Base-by-base conservation (phyloP, 53 echinoderm and acorn worm species). In the Hippasteria phrygiana region DNA sequence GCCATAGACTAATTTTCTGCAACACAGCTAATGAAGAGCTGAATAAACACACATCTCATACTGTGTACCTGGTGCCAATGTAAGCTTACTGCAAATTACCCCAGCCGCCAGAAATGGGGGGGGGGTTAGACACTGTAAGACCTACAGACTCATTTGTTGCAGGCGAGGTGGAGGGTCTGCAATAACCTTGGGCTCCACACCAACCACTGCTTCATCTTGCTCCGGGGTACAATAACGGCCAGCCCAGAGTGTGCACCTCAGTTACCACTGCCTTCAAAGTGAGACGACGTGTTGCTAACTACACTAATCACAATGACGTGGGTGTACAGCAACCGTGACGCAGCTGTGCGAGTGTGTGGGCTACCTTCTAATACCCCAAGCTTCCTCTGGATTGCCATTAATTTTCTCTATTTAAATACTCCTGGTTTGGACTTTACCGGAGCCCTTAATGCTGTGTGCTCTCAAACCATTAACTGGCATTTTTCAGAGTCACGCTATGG, bases 281-380 rank as follows among this genome's bases (percentile, higher is more conserved):
- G 41, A 27, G 59, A 41, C 77, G 54, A 59, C 59, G 43, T 80
- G 80, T 62, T 80, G 80, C 59, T 59, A n/a, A 36, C 54, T 32
- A 34, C 18, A 9, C 77, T 80, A 80, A 80, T 80, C 80, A 80
- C 45, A 39, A 37, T 78, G 62, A 62, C 42, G 63, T 62, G 5
- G 42, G 11, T 42, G 24, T 40, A 40, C 24, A 4, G 63, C 36
- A n/a, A 75, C 27, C 46, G 27, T 75, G 75, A 36, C 20, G 77
- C 77, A 77, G 77, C 77, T 77, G 77, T 46, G 46, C 47, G 27
- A 34, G 45, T 26, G 46, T 74, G 45, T 27, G 47, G 42, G 4
- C 45, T 14, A 28, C 59, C 24, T 7, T 73, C 41, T 27, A 71
- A 40, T 43, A 4, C 8, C 20, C 73, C 22, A 26, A 22, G 42